A percentile compares a stretch with the other conserved stretches of the same genome.
Conservation (phyloP, 2,797 vertebrate species). For the Vireo griseus region DNA sequence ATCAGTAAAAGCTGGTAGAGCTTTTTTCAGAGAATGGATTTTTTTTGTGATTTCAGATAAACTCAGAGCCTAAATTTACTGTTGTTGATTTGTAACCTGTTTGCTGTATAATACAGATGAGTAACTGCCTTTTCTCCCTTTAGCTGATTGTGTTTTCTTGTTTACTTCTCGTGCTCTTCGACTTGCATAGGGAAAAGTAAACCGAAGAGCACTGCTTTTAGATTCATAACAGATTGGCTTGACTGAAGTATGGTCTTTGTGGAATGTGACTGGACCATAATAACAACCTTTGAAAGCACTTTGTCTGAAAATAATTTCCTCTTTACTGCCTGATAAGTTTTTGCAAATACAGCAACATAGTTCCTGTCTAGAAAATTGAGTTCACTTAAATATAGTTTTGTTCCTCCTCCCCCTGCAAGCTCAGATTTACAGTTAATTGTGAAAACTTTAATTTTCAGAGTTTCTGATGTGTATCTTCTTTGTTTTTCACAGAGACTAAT, state of each 20-base stretch:
- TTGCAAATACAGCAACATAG: not conserved
- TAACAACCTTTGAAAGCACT: not conserved
- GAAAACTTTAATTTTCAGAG: conserved; percentile 15
- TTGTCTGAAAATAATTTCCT: not conserved
- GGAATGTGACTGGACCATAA: not conserved
- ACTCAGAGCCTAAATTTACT: not conserved
- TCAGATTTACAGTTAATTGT: not conserved
- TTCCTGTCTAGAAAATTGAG: not conserved
- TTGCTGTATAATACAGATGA: not conserved
- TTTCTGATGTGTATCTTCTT: conserved; percentile 67
- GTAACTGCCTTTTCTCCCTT: not conserved
- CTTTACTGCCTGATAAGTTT: not conserved
- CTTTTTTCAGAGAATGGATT: not conserved
- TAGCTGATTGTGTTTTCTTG: not conserved
- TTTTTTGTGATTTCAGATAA: not conserved
- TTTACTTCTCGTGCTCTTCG: not conserved
- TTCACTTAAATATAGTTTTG: not conserved
- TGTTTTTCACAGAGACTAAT: conserved; percentile 90
- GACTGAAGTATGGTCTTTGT: not conserved
- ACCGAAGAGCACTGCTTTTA: not conserved
- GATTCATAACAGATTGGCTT: not conserved
- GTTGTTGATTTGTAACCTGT: not conserved
- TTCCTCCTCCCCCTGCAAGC: not conserved
- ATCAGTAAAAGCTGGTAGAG: not conserved
- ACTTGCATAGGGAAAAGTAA: not conserved